A percentile compares a stretch with the other conserved stretches of the same genome.
Evolutionary conservation across 2,797 vertebrate genomes (phyloP).

Genomic region (Cichlasoma orientale): DNA sequence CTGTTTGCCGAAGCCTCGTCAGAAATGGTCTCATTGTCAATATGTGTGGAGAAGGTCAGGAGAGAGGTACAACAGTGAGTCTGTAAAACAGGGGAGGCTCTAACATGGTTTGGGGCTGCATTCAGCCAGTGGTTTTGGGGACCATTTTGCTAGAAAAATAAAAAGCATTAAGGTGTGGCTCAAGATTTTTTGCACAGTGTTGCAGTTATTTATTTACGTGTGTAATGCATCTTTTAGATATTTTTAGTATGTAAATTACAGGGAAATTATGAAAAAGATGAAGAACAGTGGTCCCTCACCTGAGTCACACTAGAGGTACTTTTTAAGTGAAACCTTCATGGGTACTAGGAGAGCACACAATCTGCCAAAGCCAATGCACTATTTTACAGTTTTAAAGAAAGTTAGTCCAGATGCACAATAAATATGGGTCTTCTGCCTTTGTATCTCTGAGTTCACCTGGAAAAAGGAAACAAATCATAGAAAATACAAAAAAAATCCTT

Average conservation of each 20-base stretch:
- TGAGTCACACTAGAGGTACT: neutral
- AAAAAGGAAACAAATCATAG: neutral
- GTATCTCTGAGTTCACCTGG: neutral
- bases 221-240: neutral
- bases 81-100: neutral
- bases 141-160: neutral
- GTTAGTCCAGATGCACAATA: neutral
- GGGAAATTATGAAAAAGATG: neutral
- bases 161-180: neutral
- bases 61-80: neutral
- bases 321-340: neutral
- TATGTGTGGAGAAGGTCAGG: neutral
- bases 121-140: too few species aligned
- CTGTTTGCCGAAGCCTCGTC: neutral
- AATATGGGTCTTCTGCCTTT: neutral
- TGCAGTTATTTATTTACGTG: neutral
- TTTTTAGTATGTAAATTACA: neutral
- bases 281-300: neutral
- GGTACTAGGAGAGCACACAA: neutral
- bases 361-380: neutral
- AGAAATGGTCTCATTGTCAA: neutral
- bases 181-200: neutral
- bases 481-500: neutral
- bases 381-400: neutral
- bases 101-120: neutral